Evolutionary conservation across 2,797 vertebrate species (phyloP).

Genomic region (Sebastes matsubarae): DNA sequence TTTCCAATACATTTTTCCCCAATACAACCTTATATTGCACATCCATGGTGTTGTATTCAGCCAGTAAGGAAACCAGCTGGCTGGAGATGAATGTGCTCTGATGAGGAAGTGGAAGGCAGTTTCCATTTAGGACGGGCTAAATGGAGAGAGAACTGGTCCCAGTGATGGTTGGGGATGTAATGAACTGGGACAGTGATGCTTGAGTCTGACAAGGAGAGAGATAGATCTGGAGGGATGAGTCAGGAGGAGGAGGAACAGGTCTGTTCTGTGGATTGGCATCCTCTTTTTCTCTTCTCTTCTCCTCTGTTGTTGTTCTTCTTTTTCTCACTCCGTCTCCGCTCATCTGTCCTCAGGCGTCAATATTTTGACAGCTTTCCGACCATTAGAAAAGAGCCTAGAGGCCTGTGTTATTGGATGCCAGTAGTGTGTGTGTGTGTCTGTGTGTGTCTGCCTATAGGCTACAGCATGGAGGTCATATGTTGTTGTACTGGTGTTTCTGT

Average conservation of each 20-base stretch:
- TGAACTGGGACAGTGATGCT: background rate
- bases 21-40: background rate
- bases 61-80: slow-evolving; percentile 1
- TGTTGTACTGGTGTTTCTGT: background rate
- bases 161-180: slow-evolving; percentile 5
- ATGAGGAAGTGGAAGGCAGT: background rate
- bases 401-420: background rate
- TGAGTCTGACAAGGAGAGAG: background rate
- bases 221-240: background rate
- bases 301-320: background rate
- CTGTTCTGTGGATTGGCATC: background rate
- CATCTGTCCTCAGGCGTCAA: slow-evolving; percentile 28
- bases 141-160: background rate
- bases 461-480: background rate
- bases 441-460: background rate
- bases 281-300: background rate
- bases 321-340: slow-evolving; percentile 6
- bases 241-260: background rate
- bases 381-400: background rate
- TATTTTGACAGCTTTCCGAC: slow-evolving; percentile 62
- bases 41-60: background rate
- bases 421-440: background rate
- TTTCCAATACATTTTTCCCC: background rate
- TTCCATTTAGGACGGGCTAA: background rate
- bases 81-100: slow-evolving; percentile 5